Conservation (phyloP, 2,888 invertebrate species). For the Halictus quadricinctus region DNA sequence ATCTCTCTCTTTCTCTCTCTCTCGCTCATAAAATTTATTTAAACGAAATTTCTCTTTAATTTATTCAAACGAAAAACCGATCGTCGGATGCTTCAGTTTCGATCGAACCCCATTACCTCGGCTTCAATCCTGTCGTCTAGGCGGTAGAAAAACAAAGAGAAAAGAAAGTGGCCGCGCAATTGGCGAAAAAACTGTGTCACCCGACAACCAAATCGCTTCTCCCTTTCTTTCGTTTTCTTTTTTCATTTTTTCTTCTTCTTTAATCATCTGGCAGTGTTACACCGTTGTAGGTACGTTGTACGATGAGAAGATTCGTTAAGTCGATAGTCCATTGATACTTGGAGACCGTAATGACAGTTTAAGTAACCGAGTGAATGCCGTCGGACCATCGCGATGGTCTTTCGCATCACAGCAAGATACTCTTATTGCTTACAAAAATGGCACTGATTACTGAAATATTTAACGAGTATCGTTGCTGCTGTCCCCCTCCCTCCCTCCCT, state of each 20-base stretch:
- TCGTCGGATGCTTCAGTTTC: slow-evolving; percentile 54
- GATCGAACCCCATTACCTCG: slow-evolving; percentile 16
- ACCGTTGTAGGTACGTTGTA: slow-evolving; percentile 70
- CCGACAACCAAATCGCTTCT: slow-evolving; percentile 44
- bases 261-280: slow-evolving; percentile 74
- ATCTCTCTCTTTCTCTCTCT: slow-evolving; percentile 10
- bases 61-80: slow-evolving; percentile 47
- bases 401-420: slow-evolving; percentile 67
- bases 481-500: not conserved
- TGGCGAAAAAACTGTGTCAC: slow-evolving; percentile 37
- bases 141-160: slow-evolving; percentile 13
- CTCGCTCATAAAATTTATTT: slow-evolving; percentile 46
- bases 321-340: slow-evolving; percentile 64
- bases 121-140: not conserved
- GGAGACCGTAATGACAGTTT: slow-evolving; percentile 55
- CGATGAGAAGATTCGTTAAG: slow-evolving; percentile 63
- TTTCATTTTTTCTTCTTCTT: slow-evolving; percentile 13
- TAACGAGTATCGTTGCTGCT: slow-evolving; percentile 71
- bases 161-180: slow-evolving; percentile 1
- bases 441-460: slow-evolving; percentile 79
- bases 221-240: not conserved
- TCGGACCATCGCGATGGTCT: slow-evolving; percentile 61
- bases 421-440: slow-evolving; percentile 81
- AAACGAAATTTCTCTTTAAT: too few species aligned
- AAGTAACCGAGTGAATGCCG: slow-evolving; percentile 53